A percentile compares a stretch with the other conserved stretches of the same genome.
These are phyloP conservation scores for Nymphicus hollandicus DNA, from an alignment of 2,113 vertebrate genomes.

Conservation along the genomic window DNA sequence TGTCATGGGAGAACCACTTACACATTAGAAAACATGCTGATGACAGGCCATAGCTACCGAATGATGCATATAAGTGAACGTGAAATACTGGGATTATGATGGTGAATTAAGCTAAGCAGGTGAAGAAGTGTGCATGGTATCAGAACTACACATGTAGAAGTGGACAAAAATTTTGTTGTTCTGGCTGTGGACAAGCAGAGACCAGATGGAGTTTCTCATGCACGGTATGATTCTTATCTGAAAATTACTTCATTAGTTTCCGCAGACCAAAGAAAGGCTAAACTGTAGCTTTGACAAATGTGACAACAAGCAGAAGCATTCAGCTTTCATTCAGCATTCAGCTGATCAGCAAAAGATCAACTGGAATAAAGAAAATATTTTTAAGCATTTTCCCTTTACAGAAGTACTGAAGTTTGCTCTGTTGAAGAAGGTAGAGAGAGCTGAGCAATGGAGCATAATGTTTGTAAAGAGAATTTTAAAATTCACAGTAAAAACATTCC, in stretches of 20 bases:
- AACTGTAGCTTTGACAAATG: background rate
- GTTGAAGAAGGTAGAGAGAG: background rate
- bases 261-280: background rate
- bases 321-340: too few species aligned
- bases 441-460: background rate
- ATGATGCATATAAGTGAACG: background rate
- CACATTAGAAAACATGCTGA: background rate
- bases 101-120: background rate
- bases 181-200: background rate
- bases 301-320: background rate
- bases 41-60: background rate
- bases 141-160: background rate
- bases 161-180: background rate
- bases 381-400: background rate
- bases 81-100: background rate
- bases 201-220: slow-evolving; percentile 7
- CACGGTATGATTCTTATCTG: background rate
- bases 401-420: background rate
- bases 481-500: background rate
- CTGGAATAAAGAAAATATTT: background rate
- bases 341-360: background rate
- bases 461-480: background rate
- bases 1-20: background rate
- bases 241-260: background rate
- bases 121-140: background rate